These are phyloP conservation scores for Apocrypta bakeri DNA, from an alignment of 1,140 invertebrate species.

Conservation along the genomic window DNA sequence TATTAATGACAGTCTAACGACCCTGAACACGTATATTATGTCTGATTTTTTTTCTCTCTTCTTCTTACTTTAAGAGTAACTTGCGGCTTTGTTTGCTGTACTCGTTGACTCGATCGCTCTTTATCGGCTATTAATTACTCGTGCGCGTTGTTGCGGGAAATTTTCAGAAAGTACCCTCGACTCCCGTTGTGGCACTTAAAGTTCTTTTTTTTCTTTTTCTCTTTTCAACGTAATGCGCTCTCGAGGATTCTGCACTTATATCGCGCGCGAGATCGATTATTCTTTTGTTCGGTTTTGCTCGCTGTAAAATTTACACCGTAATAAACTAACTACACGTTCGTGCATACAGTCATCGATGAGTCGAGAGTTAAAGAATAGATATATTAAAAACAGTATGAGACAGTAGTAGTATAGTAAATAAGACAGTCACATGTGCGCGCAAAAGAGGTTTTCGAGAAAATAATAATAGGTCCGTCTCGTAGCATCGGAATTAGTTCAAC, in stretches of 20 bases:
- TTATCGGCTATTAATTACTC: background rate
- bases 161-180: background rate
- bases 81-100: slow-evolving; percentile 1
- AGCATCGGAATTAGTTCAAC: background rate
- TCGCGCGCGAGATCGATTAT: no score
- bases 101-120: background rate
- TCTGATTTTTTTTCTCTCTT: background rate
- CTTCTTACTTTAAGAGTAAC: background rate
- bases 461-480: background rate
- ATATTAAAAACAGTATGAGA: no score
- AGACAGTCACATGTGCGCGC: background rate
- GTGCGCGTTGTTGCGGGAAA: background rate
- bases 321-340: no score
- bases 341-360: no score
- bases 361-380: no score
- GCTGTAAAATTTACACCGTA: no score
- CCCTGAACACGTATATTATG: background rate
- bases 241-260: background rate
- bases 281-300: no score
- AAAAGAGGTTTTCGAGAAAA: slow-evolving; percentile 9
- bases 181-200: background rate
- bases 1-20: background rate
- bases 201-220: background rate
- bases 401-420: no score
- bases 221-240: background rate